Percentiles rank a stretch among this genome's conserved stretches.
These are phyloP conservation scores for Artemisiospiza belli DNA, from an alignment of 2,113 vertebrate genomes.

Conservation along the genomic window DNA sequence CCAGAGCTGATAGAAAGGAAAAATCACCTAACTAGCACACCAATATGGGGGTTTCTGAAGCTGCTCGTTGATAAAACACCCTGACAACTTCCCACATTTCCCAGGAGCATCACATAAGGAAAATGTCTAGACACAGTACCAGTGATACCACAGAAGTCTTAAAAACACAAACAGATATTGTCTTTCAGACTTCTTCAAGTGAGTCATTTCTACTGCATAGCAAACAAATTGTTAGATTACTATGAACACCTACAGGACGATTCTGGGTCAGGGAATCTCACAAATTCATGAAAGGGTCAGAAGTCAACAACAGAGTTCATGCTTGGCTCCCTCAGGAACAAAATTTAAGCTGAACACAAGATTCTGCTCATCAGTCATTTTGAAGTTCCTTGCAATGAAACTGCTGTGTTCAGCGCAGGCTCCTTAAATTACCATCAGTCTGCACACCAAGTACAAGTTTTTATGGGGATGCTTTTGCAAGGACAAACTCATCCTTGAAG, in stretches of 20 bases:
- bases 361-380: not conserved
- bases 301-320: not conserved
- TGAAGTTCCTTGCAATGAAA: not conserved
- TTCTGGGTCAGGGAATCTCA: not conserved
- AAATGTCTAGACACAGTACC: conserved; percentile 20
- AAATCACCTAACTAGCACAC: conserved; percentile 15
- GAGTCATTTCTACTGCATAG: not conserved
- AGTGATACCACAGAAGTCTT: not conserved
- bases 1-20: conserved; percentile 38
- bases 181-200: not conserved
- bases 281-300: not conserved
- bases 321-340: not conserved
- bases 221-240: not conserved
- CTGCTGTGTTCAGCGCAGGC: not conserved
- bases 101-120: not conserved
- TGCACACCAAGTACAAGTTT: not conserved
- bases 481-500: not conserved
- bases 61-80: conserved; percentile 22
- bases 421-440: not conserved
- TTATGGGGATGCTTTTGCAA: not conserved
- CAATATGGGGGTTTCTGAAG: not conserved
- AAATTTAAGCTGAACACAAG: not conserved
- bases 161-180: not conserved
- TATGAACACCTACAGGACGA: not conserved
- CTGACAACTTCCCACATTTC: conserved; percentile 17